Conservation (phyloP, 2,113 vertebrate genomes). For the Macrotus californicus region DNA sequence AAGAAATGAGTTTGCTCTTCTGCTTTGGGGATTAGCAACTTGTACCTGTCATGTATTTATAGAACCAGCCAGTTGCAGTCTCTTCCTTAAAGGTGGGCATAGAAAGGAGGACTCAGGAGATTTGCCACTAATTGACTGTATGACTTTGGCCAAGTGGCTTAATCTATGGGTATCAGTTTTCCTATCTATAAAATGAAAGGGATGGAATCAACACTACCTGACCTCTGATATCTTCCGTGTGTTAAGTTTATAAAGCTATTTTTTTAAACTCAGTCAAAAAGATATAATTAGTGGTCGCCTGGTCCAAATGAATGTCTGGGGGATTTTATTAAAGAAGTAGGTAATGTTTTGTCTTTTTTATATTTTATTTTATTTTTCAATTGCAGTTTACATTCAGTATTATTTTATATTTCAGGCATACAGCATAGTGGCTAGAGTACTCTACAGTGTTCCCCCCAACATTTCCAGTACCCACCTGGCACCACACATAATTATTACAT, state of each 20-base stretch:
- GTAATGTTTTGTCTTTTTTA: not conserved
- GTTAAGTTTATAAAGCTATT: not conserved
- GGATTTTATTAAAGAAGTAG: slow-evolving; percentile 27
- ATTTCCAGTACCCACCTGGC: not conserved
- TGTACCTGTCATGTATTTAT: not conserved
- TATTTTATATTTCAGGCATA: not conserved
- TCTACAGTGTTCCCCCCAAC: not conserved
- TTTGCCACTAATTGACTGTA: not conserved
- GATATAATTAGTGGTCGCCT: not conserved
- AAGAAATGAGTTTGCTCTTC: slow-evolving; percentile 21
- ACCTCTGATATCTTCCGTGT: not conserved
- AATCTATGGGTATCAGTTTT: not conserved
- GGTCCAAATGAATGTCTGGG: not conserved
- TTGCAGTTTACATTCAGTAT: not conserved
- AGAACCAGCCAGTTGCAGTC: not conserved
- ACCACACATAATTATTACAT: not conserved
- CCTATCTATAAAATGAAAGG: not conserved
- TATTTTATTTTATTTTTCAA: not conserved
- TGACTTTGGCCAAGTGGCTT: not conserved
- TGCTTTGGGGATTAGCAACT: not conserved
- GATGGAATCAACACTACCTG: not conserved
- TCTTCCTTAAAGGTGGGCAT: not conserved
- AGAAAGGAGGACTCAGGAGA: not conserved
- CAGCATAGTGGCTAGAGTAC: not conserved
- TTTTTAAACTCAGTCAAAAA: not conserved